Percentiles rank a stretch among this genome's conserved stretches.
Evolutionary conservation across 2,113 vertebrate genomes (phyloP).

Genomic region (Corythornis vintsioides): DNA sequence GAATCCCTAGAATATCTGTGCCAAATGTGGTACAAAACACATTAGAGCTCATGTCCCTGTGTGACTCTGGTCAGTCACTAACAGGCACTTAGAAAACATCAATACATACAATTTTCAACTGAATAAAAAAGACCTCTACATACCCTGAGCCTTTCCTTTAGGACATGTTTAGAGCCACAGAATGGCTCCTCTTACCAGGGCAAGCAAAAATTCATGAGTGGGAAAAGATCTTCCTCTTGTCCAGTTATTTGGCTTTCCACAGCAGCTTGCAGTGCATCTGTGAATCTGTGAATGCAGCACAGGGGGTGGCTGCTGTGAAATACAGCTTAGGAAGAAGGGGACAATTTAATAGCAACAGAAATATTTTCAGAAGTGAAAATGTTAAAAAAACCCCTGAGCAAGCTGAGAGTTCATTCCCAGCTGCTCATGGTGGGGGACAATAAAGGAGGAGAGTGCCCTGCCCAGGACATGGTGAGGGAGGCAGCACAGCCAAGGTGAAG

Average conservation of each 20-base stretch:
- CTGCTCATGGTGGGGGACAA: background rate
- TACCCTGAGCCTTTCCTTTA: background rate
- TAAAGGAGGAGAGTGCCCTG: background rate
- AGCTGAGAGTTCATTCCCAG: background rate
- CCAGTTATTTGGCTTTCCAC: background rate
- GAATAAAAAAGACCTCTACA: background rate
- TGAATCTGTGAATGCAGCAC: background rate
- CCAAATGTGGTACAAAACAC: background rate
- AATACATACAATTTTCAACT: background rate
- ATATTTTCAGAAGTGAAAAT: background rate
- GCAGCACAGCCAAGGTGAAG: background rate
- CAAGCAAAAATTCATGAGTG: background rate
- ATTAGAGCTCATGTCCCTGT: background rate
- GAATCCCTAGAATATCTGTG: background rate
- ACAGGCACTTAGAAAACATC: background rate
- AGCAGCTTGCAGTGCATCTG: background rate
- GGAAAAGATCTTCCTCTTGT: background rate
- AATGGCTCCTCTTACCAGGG: background rate
- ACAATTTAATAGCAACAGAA: background rate
- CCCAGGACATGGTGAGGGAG: background rate
- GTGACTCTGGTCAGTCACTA: background rate
- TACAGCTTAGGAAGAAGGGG: background rate
- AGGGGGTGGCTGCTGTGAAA: background rate
- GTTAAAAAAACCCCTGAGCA: background rate
- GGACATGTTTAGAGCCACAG: background rate